These are phyloP conservation scores for Brotula barbata DNA, from an alignment of 2,797 vertebrate species.

Conservation along the genomic window DNA sequence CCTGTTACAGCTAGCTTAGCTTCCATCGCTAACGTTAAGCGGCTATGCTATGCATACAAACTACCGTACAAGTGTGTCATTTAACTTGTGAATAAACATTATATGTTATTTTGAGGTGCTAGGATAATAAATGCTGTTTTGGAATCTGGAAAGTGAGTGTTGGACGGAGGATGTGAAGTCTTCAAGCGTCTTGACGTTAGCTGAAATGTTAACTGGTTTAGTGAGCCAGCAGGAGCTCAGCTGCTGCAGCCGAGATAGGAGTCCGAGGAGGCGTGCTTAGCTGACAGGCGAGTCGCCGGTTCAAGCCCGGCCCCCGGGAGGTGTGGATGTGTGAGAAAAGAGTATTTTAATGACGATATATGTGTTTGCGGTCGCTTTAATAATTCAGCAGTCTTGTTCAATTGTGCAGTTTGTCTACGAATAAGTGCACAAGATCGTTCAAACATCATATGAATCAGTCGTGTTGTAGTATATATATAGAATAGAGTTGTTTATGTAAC, in stretches of 20 bases:
- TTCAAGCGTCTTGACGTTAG: not conserved
- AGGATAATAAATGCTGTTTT: too few relatives aligned
- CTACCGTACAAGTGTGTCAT: not conserved
- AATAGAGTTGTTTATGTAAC: slow-evolving; percentile 5
- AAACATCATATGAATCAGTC: not conserved
- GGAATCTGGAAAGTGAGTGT: too few relatives aligned
- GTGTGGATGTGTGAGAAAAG: not conserved
- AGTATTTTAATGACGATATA: not conserved
- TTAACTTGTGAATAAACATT: not conserved
- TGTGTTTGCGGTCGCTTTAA: not conserved
- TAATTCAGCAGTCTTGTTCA: not conserved
- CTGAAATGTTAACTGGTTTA: not conserved
- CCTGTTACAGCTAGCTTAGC: slow-evolving; percentile 16
- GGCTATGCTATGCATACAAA: slow-evolving; percentile 22
- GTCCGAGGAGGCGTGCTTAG: not conserved
- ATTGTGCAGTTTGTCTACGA: not conserved
- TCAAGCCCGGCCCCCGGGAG: slow-evolving; percentile 31
- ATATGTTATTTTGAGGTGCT: too few relatives aligned
- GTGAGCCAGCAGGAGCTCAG: not conserved
- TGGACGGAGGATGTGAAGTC: not conserved
- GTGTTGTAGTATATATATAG: not conserved
- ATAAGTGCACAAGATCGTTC: not conserved
- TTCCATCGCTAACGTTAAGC: slow-evolving; percentile 7
- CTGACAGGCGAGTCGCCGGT: slow-evolving; percentile 35
- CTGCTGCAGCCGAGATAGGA: not conserved